Evolutionary conservation across 2,888 invertebrate genomes (phyloP).

Genomic region (Habrosyne pyritoides): DNA sequence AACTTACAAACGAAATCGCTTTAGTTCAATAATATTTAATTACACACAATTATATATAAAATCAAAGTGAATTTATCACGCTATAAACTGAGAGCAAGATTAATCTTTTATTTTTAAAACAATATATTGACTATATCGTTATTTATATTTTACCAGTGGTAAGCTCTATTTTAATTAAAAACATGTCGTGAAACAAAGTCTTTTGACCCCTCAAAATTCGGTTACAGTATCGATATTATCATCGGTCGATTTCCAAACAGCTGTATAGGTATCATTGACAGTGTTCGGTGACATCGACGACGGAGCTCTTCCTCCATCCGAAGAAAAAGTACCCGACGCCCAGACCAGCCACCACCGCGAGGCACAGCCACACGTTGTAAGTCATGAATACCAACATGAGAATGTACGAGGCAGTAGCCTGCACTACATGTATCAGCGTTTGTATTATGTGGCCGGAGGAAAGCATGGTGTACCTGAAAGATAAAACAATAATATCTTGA

Average conservation of each 20-base stretch:
- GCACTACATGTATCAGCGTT: constrained; percentile 93
- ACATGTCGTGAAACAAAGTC: neutral
- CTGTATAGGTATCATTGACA: constrained; percentile 87
- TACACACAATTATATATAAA: neutral
- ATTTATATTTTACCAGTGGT: neutral
- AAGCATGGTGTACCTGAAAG: constrained; percentile 91
- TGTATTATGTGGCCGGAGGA: constrained; percentile 92
- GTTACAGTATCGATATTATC: neutral
- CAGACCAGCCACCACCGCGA: constrained; percentile 94
- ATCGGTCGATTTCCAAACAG: neutral
- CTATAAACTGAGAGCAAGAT: neutral
- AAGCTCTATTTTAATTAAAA: neutral
- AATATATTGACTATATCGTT: neutral
- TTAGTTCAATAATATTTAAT: too few species aligned
- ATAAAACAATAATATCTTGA: neutral
- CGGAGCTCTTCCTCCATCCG: constrained; percentile 95
- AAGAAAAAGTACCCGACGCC: constrained; percentile 96
- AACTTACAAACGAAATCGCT: too few species aligned
- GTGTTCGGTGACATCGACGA: constrained; percentile 96
- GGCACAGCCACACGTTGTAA: constrained; percentile 96
- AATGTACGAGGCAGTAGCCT: constrained; percentile 94
- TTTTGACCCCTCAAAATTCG: neutral
- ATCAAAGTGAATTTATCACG: neutral
- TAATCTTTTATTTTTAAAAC: neutral
- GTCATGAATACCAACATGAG: constrained; percentile 99